Evolutionary conservation across 2,113 vertebrate species (phyloP).

Genomic region (Melanerpes formicivorus): DNA sequence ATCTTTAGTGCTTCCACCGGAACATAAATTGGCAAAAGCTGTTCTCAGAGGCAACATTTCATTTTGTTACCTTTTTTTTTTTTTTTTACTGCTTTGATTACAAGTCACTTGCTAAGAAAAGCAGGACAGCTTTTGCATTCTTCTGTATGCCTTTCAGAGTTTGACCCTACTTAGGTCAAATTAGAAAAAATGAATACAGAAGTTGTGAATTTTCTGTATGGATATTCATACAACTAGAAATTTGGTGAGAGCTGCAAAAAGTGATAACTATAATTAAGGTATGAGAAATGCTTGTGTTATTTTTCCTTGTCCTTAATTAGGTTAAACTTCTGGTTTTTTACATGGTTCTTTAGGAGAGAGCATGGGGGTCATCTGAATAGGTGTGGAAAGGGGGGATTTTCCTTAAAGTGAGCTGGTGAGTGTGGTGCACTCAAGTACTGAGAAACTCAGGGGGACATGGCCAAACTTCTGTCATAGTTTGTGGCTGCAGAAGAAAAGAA

Average conservation of each 20-base stretch:
- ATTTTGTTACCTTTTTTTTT: neutral
- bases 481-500: neutral
- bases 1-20: neutral
- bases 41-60: neutral
- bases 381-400: neutral
- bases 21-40: neutral
- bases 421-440: neutral
- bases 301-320: neutral
- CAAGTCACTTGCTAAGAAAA: neutral
- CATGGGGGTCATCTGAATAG: neutral
- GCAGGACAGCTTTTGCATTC: neutral
- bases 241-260: neutral
- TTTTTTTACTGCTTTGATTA: neutral
- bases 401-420: neutral
- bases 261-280: neutral
- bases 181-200: neutral
- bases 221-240: neutral
- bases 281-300: neutral
- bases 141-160: neutral
- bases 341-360: neutral
- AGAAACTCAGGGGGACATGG: neutral
- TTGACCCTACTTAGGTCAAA: neutral
- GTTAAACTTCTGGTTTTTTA: neutral
- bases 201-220: neutral
- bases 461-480: neutral